Evolutionary conservation across 2,888 invertebrate genomes (phyloP), one percentile per base, ranked within the genome.

Genomic region (Arge pagana): DNA sequence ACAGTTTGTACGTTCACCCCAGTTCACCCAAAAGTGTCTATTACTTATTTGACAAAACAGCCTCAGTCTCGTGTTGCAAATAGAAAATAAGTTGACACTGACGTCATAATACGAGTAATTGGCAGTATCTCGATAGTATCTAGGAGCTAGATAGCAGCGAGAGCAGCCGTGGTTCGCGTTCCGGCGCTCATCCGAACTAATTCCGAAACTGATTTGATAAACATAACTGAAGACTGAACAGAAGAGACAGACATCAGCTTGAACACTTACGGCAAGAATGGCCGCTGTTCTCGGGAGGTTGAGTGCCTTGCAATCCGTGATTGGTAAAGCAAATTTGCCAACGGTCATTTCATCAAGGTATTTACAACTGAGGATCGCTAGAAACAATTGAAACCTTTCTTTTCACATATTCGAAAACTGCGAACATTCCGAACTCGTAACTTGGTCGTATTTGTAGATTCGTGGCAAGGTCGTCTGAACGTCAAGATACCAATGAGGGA

Each of bases 401-500:
- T 19, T 45, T 4, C 19, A 33, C 16, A 13, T 45, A 26, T 26
- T 15, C 11, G 10, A 21, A 19, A n/a, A 39, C 19, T 16, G 4
- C 59, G 40, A 59, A 11, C 52, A 24, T 31, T 19, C 33, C 19
- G 19, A 18, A 42, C 24, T 30, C 28, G 50, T 49, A 40, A 37
- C 48, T 50, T 50, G 45, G 50, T 43, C 48, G 13, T 16, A 16
- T 19, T 23, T 53, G 24, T 6, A 74, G 74, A 61, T 68, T 65
- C 50, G 57, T 74, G 39, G 73, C 79, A 39, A 75, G 75, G 56
- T 65, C 76, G 41, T 61, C 72, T 23, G 77, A 77, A 51, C 60
- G 56, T 53, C 61, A 58, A 28, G 67, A 72, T 55, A 69, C 68
- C 42, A 78, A 75, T 54, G 91, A 91, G 79, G 88, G 92, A 63